Evolutionary conservation across 2,797 vertebrate species (phyloP), one percentile per base, ranked within the genome.

Genomic region (Falco naumanni): DNA sequence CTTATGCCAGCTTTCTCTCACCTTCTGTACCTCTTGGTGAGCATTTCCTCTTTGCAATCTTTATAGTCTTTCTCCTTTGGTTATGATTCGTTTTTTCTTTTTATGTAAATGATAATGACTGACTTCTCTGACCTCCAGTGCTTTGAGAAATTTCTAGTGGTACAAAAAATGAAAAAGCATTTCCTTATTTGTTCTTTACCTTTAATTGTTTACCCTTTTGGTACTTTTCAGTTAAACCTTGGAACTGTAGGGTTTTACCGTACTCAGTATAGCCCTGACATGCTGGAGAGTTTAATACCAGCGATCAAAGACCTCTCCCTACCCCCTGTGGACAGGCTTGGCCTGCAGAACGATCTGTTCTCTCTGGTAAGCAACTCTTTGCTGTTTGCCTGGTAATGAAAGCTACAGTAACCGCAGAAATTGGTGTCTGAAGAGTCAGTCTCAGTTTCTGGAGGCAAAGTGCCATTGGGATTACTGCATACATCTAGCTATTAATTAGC

Each of bases 181-280:
- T 66, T n/a, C 54, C 21, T 64, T 50, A 15, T 81, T 64, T 57
- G 11, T 70, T 82, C 33, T 29, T 56, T 7, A 6, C 10, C 65
- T 43, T 10, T 75, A 39, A 81, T 33, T 28, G 34, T 31, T 51
- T 2, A 10, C 47, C 61, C 39, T 93, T 45, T 60, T 93, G 85
- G 16, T 57, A 6, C 86, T n/a, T 97, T 95, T 37, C 97, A 99
- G 99, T 97, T 99, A 91, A 99, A 99, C 97, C 98, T 99, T n/a
- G 99, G 99, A 78, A 99, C 99, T 3, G 99, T 99, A 83, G 99
- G 99, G 50, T 99, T 99, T 96, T 99, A 99, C 89, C 98, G 99
- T 53, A 99, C 99, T 54, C 99, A 99, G 91, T 99, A 99, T 97
- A 99, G 99, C 98, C 98, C 99, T 3, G 84, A 98, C 95, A 99